Evolutionary conservation across 2,888 invertebrate species (phyloP).

Genomic region (Leucoma salicis): DNA sequence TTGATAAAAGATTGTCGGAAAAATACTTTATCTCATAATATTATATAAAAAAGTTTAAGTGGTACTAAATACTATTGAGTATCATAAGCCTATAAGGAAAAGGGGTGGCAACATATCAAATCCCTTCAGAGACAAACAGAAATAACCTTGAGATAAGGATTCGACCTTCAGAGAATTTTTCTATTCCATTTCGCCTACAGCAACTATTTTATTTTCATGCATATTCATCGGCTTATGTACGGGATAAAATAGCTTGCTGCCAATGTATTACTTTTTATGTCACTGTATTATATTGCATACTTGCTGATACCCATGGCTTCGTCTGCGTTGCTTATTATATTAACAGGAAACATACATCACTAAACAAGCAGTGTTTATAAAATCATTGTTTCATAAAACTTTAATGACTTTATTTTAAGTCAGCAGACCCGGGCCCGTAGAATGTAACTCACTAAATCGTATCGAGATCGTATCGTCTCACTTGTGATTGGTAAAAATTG

Average conservation of each 20-base stretch:
- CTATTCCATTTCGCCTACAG: constrained; percentile 9
- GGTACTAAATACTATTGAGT: constrained; percentile 8
- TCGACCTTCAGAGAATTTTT: constrained; percentile 24
- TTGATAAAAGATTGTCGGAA: too few relatives aligned
- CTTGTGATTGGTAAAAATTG: too few relatives aligned
- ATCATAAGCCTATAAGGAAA: constrained; percentile 3
- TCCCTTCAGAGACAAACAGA: constrained; percentile 15
- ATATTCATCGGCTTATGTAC: constrained; percentile 6
- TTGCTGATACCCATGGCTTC: too few relatives aligned
- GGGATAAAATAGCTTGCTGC: background rate
- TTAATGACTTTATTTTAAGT: too few relatives aligned
- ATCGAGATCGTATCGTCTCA: too few relatives aligned
- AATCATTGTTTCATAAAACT: too few relatives aligned
- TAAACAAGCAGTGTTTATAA: too few relatives aligned
- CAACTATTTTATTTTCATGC: constrained; percentile 7
- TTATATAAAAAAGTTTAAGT: constrained; percentile 1
- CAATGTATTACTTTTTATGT: background rate
- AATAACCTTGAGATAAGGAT: constrained; percentile 24
- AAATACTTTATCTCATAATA: background rate
- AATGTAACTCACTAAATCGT: too few relatives aligned
- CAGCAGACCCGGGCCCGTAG: too few relatives aligned
- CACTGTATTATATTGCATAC: too few relatives aligned
- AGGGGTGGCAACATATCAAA: constrained; percentile 10
- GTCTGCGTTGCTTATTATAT: too few relatives aligned
- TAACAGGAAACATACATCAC: too few relatives aligned